phyloP scores from a whole-genome alignment of 1,140 invertebrate species.

The Phymorhynchus buccinoides region DNA sequence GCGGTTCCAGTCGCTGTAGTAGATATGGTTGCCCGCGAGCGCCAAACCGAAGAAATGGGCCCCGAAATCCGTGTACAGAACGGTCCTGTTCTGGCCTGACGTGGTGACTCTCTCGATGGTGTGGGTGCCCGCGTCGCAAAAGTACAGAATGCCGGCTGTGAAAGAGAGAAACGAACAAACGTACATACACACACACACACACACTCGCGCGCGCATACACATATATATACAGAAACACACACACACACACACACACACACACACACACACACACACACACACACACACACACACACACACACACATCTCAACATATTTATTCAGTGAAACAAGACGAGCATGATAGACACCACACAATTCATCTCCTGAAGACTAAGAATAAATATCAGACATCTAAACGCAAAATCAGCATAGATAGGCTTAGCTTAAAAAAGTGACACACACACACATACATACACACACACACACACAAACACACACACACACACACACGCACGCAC shows the following conservation, averaged over 20 bases:
- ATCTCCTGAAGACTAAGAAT: too few relatives aligned
- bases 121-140: conserved; percentile 58
- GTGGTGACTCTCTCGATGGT: conserved; percentile 53
- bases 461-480: not conserved
- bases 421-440: too few relatives aligned
- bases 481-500: conserved; percentile 8
- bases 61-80: conserved; percentile 38
- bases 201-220: not conserved
- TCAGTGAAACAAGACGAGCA: too few relatives aligned
- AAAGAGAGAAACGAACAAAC: conserved; percentile 35
- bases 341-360: too few relatives aligned
- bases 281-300: not conserved
- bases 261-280: conserved; percentile 17
- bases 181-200: conserved; percentile 43
- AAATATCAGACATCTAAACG: too few relatives aligned
- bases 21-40: conserved; percentile 33
- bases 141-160: conserved; percentile 49
- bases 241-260: conserved; percentile 25
- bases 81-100: conserved; percentile 38
- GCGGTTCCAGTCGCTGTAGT: conserved; percentile 48
- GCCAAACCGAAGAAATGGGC: conserved; percentile 46
- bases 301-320: not conserved
- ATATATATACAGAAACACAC: conserved; percentile 13
- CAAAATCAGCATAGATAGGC: too few relatives aligned
- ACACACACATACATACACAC: not conserved